Evolutionary conservation across 2,113 vertebrate species (phyloP), one percentile per base, ranked within the genome.

Genomic region (Sula dactylatra): DNA sequence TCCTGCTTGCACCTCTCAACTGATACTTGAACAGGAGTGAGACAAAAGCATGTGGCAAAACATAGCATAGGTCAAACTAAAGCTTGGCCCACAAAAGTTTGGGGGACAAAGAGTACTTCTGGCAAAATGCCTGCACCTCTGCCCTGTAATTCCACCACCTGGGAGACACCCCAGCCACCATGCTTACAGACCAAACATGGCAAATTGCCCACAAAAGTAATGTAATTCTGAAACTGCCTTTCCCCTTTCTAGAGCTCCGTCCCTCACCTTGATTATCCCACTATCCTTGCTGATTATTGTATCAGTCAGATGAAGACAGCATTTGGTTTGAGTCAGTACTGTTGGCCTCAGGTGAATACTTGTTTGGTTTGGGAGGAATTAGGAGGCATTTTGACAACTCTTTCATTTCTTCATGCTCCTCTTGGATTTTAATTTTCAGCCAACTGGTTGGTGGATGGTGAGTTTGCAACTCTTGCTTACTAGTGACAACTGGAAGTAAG

Each of bases 331-430:
- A 96, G 94, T 89, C 76, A 78, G 79, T 87, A 88, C 70, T 92
- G 71, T 95, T 91, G 84, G 72, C 94, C 93, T 91, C 93, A 93
- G 52, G 55, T 93, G 93, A 95, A 95, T 96, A 91, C 83, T 96
- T 97, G 90, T 87, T 95, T 96, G 97, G 85, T 97, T 97, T 91
- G 91, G 74, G 89, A 97, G 76, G 85, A 95, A 95, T 93, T 93
- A 96, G 94, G 95, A 97, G 96, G 94, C 93, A 93, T 94, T 95
- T 97, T 97, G 96, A 96, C 97, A 97, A 97, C 95, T 97, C 86
- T 97, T 96, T 97, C 96, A 88, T 97, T 96, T 97, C 93, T 96
- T 96, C 94, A 96, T 97, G 96, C 96, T 97, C 95, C 94, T 97
- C 95, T 96, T 56, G 94, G 93, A 95, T 96, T 97, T 97, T 97